A percentile compares a stretch with the other conserved stretches of the same genome.
phyloP scores from a whole-genome alignment of 1,140 invertebrate species.

The Ctenoplectra terminalis region DNA sequence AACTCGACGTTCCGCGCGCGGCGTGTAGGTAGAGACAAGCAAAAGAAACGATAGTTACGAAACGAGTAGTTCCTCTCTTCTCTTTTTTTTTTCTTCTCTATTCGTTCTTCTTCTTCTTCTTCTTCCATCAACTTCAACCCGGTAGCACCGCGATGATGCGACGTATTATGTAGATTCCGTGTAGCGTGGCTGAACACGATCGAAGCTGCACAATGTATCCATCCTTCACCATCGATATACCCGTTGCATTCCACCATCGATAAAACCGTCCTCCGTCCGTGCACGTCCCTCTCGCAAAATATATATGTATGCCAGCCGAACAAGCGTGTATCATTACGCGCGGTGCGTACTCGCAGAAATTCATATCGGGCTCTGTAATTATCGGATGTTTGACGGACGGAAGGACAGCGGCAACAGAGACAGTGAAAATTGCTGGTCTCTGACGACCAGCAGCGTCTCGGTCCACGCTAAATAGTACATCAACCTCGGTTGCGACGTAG shows the following conservation, averaged over 20 bases:
- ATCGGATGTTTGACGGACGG: slow-evolving; percentile 55
- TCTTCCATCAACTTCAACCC: slow-evolving; percentile 5
- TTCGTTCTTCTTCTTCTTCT: background rate
- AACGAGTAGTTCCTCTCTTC: slow-evolving; percentile 60
- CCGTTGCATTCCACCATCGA: background rate
- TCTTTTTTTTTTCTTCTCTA: slow-evolving; percentile 17
- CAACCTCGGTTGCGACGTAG: slow-evolving; percentile 28
- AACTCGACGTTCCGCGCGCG: slow-evolving; percentile 50
- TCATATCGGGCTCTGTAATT: slow-evolving; percentile 47
- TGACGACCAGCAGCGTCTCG: slow-evolving; percentile 17
- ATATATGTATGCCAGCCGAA: background rate
- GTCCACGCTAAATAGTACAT: slow-evolving; percentile 53
- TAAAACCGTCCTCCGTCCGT: background rate
- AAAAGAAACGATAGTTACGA: slow-evolving; percentile 71
- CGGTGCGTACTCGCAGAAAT: slow-evolving; percentile 48
- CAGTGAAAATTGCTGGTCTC: slow-evolving; percentile 53
- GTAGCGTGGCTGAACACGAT: background rate
- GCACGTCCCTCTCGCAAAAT: background rate
- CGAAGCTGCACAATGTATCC: background rate
- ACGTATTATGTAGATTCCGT: slow-evolving; percentile 37
- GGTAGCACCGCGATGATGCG: slow-evolving; percentile 46
- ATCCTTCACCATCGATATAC: slow-evolving; percentile 9
- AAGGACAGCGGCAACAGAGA: slow-evolving; percentile 49
- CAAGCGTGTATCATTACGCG: slow-evolving; percentile 47
- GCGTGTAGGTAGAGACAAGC: slow-evolving; percentile 51